phyloP scores from a whole-genome alignment of 2,113 vertebrate species.

The Centropristis striata region DNA sequence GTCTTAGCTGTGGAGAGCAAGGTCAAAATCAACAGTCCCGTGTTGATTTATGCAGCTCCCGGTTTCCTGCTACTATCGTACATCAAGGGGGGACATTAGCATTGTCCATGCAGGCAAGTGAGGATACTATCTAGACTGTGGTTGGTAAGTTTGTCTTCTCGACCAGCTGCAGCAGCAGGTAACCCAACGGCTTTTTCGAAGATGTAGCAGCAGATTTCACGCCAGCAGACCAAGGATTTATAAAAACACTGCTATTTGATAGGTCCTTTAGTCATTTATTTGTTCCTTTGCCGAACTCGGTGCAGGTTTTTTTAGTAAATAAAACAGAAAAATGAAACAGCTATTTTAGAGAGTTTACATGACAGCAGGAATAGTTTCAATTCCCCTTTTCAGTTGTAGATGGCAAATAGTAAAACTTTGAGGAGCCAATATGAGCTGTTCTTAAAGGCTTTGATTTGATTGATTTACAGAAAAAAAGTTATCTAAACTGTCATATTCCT shows the following conservation, averaged over 20 bases:
- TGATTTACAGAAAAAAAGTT: not conserved
- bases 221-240: not conserved
- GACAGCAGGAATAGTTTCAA: not conserved
- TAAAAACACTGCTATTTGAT: not conserved
- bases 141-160: constrained; percentile 44
- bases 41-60: constrained; percentile 74
- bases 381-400: not conserved
- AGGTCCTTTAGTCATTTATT: not conserved
- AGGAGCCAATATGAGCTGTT: not conserved
- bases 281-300: not conserved
- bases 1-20: constrained; percentile 64
- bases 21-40: constrained; percentile 73
- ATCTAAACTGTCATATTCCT: not conserved
- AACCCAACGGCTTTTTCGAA: not conserved
- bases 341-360: not conserved
- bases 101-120: constrained; percentile 44
- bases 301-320: not conserved
- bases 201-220: not conserved
- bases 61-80: constrained; percentile 64
- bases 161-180: constrained; percentile 27
- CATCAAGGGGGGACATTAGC: constrained; percentile 70
- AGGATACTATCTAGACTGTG: constrained; percentile 33
- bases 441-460: not conserved
- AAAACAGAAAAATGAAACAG: not conserved
- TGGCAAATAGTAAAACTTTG: not conserved